These are phyloP conservation scores for Diplodus puntazzo DNA, from an alignment of 2,797 vertebrate species.

Conservation along the genomic window DNA sequence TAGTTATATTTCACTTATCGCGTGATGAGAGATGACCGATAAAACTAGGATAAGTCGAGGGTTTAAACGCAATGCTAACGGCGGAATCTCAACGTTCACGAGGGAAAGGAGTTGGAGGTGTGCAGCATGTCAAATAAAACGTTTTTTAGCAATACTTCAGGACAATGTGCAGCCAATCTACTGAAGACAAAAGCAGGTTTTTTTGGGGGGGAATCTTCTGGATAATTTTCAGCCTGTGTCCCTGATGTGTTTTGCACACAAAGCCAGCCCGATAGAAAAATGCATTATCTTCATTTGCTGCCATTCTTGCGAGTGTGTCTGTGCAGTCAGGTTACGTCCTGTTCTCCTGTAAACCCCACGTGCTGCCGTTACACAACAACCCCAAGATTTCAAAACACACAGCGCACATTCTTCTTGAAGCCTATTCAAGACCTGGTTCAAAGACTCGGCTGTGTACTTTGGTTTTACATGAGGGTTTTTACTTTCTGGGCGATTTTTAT, in stretches of 20 bases:
- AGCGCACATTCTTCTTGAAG: slow-evolving; percentile 39
- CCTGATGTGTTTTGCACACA: background rate
- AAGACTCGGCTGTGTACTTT: slow-evolving; percentile 62
- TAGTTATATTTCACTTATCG: too few species aligned
- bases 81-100: too few species aligned
- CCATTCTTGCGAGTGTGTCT: background rate
- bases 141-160: too few species aligned
- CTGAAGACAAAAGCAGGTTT: too few species aligned
- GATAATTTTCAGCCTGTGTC: too few species aligned
- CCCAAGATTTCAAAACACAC: slow-evolving; percentile 22
- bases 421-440: slow-evolving; percentile 54
- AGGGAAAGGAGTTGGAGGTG: too few species aligned
- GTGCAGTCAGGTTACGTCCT: background rate
- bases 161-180: too few species aligned
- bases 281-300: background rate
- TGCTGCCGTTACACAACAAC: slow-evolving; percentile 24
- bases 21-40: too few species aligned
- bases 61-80: too few species aligned
- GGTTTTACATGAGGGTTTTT: slow-evolving; percentile 65
- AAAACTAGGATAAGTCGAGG: too few species aligned
- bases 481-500: slow-evolving; percentile 67
- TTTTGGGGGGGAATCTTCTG: too few species aligned
- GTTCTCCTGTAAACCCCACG: background rate
- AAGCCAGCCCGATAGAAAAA: background rate
- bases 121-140: too few species aligned